Evolutionary conservation across 2,888 invertebrate species (phyloP), one percentile per base, ranked within the genome.

Genomic region (Adineta ricciae): DNA sequence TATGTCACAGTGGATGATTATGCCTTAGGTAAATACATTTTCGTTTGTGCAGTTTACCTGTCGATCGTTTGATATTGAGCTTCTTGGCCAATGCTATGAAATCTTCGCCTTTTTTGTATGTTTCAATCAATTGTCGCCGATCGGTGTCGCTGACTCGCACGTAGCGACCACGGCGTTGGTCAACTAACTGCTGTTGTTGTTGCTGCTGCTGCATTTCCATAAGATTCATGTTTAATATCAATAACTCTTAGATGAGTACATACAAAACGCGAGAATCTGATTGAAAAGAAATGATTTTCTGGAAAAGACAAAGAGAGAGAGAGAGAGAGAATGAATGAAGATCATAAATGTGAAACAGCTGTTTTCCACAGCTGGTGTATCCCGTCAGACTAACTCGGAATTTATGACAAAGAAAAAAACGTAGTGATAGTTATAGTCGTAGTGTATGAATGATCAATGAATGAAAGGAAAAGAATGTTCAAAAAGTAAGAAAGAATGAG

Each of bases 31-130:
- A n/a, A n/a, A n/a, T n/a, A n/a, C n/a, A n/a, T n/a, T n/a, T n/a
- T n/a, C n/a, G n/a, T n/a, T n/a, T n/a, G n/a, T n/a, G n/a, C n/a
- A n/a, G 11, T 46, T 46, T 19, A 78, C 78, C 78, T 41, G 78
- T 78, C 41, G 78, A 78, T 78, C 78, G 41, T 78, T 78, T 78
- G 11, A 78, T 78, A 78, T 78, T 78, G 3, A 78, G 41, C 41
- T 78, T 78, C 41, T 78, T 78, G 3, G 78, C 78, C 8, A 78
- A n/a, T 78, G 78, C 78, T 36, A 78, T 78, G 41, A 78, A 78
- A 32, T 78, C 78, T 78, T 78, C 78, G n/a, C 78, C 78, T 78
- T 78, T 78, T 21, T 78, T 78, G 41, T 78, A 78, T 21, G 78
- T 38, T 9, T 78, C 78, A 78, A 78, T 78, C 24, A 78, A 14